Evolutionary conservation across 1,140 invertebrate genomes (phyloP), one percentile per base, ranked within the genome.

Genomic region (Globodera ellingtonae): DNA sequence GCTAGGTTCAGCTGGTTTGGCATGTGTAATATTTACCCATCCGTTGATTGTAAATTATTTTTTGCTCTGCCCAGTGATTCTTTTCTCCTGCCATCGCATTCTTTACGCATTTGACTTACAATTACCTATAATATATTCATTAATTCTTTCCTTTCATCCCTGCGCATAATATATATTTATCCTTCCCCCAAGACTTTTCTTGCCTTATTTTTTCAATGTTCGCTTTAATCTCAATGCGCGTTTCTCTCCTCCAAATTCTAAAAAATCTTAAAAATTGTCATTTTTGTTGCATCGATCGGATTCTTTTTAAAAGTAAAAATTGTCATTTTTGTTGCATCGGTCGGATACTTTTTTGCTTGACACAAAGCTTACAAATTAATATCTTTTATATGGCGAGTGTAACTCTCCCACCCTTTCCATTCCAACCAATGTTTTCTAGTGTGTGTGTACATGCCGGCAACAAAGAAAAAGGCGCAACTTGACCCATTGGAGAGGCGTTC

Each of bases 401-500:
- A 15, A 65, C 59, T 65, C 59, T 65, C 21, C 3, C 59, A 15
- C 21, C 59, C 3, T 65, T 2, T 65, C 59, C 59, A 65, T 15
- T 65, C 1, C 59, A 15, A 65, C 21, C 13, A 65, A 15, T 21
- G 46, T 35, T 44, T 18, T 70, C 35, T 9, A 13, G 67, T 44
- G 10, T 35, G 10, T 35, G 35, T 35, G 1, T 35, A 35, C 35
- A 70, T 70, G 67, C 35, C 46, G 7, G 67, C 67, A 13, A 35
- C 67, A 18, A 70, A 70, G 67, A 70, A 70, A 47, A 70, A 70
- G 67, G 35, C 67, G 67, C 67, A 44, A 10, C 67, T 70, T 70
- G 35, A 70, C 35, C 24, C 67, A 10, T 35, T 44, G 46, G 67
- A 13, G 46, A 70, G 35, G 67, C 35, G 9, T 10, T 70, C 67